phyloP scores from a whole-genome alignment of 2,888 invertebrate genomes.

The Mactromeris polynyma region DNA sequence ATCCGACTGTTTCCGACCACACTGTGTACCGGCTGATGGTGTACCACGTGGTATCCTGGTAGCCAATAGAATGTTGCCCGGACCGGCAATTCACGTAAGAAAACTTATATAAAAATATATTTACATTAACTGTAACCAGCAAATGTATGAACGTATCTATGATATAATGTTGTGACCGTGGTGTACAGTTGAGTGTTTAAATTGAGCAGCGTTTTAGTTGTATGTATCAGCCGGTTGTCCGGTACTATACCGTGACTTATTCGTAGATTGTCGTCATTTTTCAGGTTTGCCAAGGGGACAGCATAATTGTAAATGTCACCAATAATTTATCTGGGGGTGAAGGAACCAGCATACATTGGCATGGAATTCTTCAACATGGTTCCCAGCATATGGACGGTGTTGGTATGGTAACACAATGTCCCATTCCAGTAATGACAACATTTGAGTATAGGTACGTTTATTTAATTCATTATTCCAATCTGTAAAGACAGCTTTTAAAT shows the following conservation, averaged over 20 bases:
- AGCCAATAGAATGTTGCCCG: slow-evolving; percentile 95
- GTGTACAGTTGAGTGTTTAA: too few species aligned
- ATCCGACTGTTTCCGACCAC: slow-evolving; percentile 92
- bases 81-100: slow-evolving; percentile 90
- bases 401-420: slow-evolving; percentile 83
- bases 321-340: slow-evolving; percentile 92
- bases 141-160: too few species aligned
- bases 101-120: too few species aligned
- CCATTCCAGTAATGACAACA: slow-evolving; percentile 74
- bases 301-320: slow-evolving; percentile 93
- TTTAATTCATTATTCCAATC: too few species aligned
- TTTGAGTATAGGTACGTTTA: slow-evolving; percentile 81
- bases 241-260: too few species aligned
- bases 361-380: slow-evolving; percentile 89
- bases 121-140: too few species aligned
- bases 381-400: slow-evolving; percentile 85
- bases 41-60: slow-evolving; percentile 91
- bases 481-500: too few species aligned
- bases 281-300: slow-evolving; percentile 95
- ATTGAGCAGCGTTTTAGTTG: too few species aligned
- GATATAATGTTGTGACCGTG: too few species aligned
- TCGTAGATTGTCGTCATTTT: neutral
- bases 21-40: slow-evolving; percentile 95
- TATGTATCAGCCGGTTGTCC: too few species aligned
- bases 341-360: slow-evolving; percentile 96